Percentiles rank a stretch among this genome's conserved stretches.
Evolutionary conservation across 2,113 vertebrate species (phyloP).

Genomic region (Antigone vipio): DNA sequence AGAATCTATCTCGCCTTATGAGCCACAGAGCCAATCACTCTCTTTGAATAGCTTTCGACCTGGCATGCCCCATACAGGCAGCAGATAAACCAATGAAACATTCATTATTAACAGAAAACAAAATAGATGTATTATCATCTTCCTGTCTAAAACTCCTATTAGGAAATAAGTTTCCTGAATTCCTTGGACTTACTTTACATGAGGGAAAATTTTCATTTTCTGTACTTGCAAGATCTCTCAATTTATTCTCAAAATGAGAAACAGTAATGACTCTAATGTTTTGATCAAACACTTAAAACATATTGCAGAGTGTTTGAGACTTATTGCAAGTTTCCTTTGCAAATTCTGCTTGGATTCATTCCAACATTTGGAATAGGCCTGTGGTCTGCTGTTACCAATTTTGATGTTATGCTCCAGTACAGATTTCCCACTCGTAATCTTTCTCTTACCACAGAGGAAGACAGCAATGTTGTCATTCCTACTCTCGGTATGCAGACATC

Average conservation of each 20-base stretch:
- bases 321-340: neutral
- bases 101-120: neutral
- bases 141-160: neutral
- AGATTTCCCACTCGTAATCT: neutral
- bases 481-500: neutral
- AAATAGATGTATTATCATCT: neutral
- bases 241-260: conserved; percentile 9
- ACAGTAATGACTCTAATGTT: neutral
- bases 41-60: neutral
- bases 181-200: neutral
- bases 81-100: neutral
- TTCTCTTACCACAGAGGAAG: neutral
- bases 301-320: neutral
- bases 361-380: neutral
- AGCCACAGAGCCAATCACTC: neutral
- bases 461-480: rapidly evolving
- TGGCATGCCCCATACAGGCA: neutral
- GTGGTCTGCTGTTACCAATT: neutral
- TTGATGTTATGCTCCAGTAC: neutral
- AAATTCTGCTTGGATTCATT: neutral
- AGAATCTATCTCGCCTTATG: neutral
- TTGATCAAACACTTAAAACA: neutral
- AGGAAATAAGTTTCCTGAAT: neutral
- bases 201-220: neutral
- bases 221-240: neutral